These are phyloP conservation scores for Heliothis peltigera DNA, from an alignment of 2,888 invertebrate species.

Conservation along the genomic window DNA sequence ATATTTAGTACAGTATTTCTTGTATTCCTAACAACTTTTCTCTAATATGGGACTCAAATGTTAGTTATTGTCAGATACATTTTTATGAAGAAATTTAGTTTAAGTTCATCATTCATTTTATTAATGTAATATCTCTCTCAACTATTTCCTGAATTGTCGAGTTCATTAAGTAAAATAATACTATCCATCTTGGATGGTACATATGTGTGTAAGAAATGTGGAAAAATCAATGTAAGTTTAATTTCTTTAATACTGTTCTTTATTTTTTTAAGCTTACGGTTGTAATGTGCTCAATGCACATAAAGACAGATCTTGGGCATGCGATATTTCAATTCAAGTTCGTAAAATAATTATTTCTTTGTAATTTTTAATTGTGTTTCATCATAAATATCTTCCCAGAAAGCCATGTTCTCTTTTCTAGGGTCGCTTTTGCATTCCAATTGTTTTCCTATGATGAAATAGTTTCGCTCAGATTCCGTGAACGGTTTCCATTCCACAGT, in stretches of 20 bases:
- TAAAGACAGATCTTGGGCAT: constrained; percentile 23
- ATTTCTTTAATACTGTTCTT: constrained; percentile 65
- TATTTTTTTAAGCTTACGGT: constrained; percentile 32
- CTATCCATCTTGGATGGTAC: constrained; percentile 64
- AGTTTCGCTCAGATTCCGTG: constrained; percentile 72
- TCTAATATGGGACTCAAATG: too few species aligned
- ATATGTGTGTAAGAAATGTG: constrained; percentile 74
- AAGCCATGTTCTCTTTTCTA: constrained; percentile 71
- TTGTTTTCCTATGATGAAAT: constrained; percentile 75
- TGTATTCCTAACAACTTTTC: neutral
- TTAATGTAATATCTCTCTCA: constrained; percentile 10
- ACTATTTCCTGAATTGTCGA: constrained; percentile 7
- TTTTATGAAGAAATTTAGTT: constrained; percentile 25
- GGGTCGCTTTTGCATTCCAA: constrained; percentile 70
- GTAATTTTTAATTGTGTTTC: constrained; percentile 59
- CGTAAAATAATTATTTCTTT: constrained; percentile 1
- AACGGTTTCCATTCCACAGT: constrained; percentile 78
- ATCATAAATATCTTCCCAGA: constrained; percentile 82
- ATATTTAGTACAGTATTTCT: constrained; percentile 10
- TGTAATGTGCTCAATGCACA: constrained; percentile 2
- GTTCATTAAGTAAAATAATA: constrained; percentile 53
- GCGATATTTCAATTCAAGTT: constrained; percentile 10
- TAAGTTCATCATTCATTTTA: constrained; percentile 32
- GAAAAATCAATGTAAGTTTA: constrained; percentile 72
- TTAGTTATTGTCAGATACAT: constrained; percentile 18